Conservation (phyloP, 2,888 invertebrate species). For the Caenorhabditis parvicauda region DNA sequence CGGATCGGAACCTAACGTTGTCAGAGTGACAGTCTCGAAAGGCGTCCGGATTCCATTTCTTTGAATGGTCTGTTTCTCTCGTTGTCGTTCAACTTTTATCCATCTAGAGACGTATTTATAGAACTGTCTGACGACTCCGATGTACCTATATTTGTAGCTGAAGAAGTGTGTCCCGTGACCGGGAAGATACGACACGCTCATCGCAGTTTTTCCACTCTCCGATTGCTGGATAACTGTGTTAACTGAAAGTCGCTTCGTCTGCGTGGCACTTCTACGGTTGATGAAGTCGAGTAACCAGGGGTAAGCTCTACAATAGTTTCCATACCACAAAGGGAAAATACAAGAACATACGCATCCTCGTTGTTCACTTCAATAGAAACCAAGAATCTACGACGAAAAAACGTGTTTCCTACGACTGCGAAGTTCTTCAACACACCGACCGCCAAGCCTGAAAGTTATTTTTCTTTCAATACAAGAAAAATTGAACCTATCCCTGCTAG, state of each 20-base stretch:
- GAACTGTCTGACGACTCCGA: background rate
- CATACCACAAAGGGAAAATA: background rate
- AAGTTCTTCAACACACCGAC: slow-evolving; percentile 32
- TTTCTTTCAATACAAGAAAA: background rate
- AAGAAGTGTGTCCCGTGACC: slow-evolving; percentile 58
- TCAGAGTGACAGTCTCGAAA: slow-evolving; percentile 59
- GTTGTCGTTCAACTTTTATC: slow-evolving; percentile 52
- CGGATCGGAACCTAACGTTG: slow-evolving; percentile 52
- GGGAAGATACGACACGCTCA: slow-evolving; percentile 48
- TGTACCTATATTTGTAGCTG: slow-evolving; percentile 41
- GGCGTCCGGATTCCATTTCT: slow-evolving; percentile 51
- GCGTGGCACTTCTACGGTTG: slow-evolving; percentile 47
- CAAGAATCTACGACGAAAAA: slow-evolving; percentile 50
- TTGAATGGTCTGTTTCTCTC: slow-evolving; percentile 56
- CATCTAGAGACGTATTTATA: no score
- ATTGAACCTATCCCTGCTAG: slow-evolving; percentile 47
- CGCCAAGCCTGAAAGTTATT: slow-evolving; percentile 35
- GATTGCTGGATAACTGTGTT: slow-evolving; percentile 41
- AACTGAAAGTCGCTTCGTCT: slow-evolving; percentile 45
- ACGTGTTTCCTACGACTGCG: slow-evolving; percentile 43
- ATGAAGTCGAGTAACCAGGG: slow-evolving; percentile 60
- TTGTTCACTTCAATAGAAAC: slow-evolving; percentile 52
- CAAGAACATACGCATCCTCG: slow-evolving; percentile 48
- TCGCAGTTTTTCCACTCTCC: slow-evolving; percentile 52
- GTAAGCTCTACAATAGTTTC: slow-evolving; percentile 43